Evolutionary conservation across 1,140 invertebrate species (phyloP), one percentile per base, ranked within the genome.

Genomic region (Aphaenogaster rudis): DNA sequence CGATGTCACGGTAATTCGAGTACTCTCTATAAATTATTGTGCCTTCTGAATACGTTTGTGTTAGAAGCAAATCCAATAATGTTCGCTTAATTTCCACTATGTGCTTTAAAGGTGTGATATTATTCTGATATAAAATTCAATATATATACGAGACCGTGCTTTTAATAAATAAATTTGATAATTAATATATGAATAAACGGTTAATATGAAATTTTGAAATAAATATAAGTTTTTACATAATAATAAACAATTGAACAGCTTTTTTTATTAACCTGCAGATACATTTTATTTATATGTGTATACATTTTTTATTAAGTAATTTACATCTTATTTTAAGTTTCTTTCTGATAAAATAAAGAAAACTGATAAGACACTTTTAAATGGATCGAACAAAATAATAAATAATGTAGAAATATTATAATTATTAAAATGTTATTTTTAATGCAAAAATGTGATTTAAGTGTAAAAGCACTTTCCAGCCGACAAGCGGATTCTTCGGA

Each of bases 31-130:
- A 84, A 84, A 84, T 84, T 76, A 84, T 33, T 74, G 33, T 28
- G 69, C 42, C 63, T 76, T 54, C 28, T 48, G 28, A n/a, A 28
- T 76, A 76, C 52, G 42, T 71, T 21, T 9, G 54, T 74, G 54
- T 82, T 82, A 48, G 33, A 15, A 67, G 42, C 69, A 76, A 76
- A 84, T 84, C 33, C 80, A 33, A 84, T 84, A 84, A 76, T 50
- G 54, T 39, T 76, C 4, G 28, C 42, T 76, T 84, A 50, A 61
- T 61, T 84, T n/a, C 50, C n/a, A 1, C 42, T n/a, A n/a, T 39
- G 36, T 17, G 21, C 11, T 59, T 74, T 82, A 7, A 21, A 50
- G 15, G 17, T 36, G 15, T 13, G 7, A 76, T 50, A 45, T 61
- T 71, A 36, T 74, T 72, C 11, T 28, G 8, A 59, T 42, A 54